Base-by-base conservation (phyloP, 2,888 invertebrate genomes). In the Chrysolina haemoptera region DNA sequence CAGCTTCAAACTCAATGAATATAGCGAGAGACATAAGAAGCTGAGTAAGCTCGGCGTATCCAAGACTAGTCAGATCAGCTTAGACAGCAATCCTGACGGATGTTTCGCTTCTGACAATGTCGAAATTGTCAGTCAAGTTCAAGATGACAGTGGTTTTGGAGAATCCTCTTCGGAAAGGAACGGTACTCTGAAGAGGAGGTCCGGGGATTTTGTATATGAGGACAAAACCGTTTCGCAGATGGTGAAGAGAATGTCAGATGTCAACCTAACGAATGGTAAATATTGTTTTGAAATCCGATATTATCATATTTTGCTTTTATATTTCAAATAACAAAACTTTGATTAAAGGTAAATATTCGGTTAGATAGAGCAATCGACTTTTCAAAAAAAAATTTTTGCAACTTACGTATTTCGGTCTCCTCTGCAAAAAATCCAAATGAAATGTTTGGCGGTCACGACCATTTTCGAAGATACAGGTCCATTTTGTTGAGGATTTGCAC, bases 21-120 rank as follows among this genome's bases (percentile, higher is more conserved):
- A 85, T 76, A 82, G 87, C 62, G 82, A 80, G n/a, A 80, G 85
- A 72, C 82, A 84, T 70, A 77, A 77, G 68, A 88, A 88, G 77
- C 77, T 89, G 70, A 86, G 85, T 70, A 88, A 88, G 77, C 84
- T 88, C 27, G 88, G 87, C 8, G 83, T 88, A 27, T 88, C 88
- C 14, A 87, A 85, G 78, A 88, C 86, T 3, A 88, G 87, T 72
- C 88, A 87, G 76, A 88, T 88, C 69, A 88, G 88, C 81, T 82
- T 88, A 67, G 87, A 88, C 69, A 82, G 82, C 48, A 83, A 84
- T 74, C 84, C 85, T n/a, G 79, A 81, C 16, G 84, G 84, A 64
- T 84, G 85, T 75, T 84, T 85, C 65, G 83, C 77, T 18, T 80
- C 80, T 48, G 84, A 83, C 62, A 85, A 84, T 75, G 84, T 86